Percentiles rank a stretch among this genome's conserved stretches.
phyloP scores from a whole-genome alignment of 2,113 vertebrate species.

The Taxidea taxus region DNA sequence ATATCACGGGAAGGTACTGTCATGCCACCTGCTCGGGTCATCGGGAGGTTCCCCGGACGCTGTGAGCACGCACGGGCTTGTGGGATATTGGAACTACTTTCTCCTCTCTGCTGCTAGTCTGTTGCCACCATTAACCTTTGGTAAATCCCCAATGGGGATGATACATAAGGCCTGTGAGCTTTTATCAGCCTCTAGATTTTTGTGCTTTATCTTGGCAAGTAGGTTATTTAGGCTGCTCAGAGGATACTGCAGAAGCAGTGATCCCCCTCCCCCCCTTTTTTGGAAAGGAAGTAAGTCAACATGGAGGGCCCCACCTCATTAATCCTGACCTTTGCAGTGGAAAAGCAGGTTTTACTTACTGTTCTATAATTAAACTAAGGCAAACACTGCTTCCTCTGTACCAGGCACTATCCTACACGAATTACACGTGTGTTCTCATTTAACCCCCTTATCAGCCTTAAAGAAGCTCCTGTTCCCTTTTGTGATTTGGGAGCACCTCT shows the following conservation, averaged over 20 bases:
- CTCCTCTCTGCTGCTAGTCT: background rate
- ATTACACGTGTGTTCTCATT: background rate
- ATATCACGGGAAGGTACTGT: no score
- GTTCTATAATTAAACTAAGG: background rate
- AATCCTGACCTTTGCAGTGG: background rate
- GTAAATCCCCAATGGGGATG: background rate
- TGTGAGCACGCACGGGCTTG: background rate
- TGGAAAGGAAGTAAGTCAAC: background rate
- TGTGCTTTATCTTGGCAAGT: background rate
- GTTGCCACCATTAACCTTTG: background rate
- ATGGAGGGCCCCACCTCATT: background rate
- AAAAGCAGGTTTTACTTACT: background rate
- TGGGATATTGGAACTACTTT: background rate
- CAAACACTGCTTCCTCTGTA: background rate
- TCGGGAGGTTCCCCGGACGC: background rate
- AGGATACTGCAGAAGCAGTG: background rate
- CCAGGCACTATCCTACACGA: background rate
- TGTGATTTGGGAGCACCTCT: background rate
- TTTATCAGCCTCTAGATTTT: background rate
- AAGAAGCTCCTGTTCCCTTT: background rate
- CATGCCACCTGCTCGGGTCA: no score
- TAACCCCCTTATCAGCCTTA: background rate
- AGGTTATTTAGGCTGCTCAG: background rate
- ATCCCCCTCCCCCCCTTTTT: fast-evolving
- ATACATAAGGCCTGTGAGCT: background rate